A percentile compares a stretch with the other conserved stretches of the same genome.
phyloP scores from a whole-genome alignment of 2,113 vertebrate genomes.

The Nematolebias whitei region DNA sequence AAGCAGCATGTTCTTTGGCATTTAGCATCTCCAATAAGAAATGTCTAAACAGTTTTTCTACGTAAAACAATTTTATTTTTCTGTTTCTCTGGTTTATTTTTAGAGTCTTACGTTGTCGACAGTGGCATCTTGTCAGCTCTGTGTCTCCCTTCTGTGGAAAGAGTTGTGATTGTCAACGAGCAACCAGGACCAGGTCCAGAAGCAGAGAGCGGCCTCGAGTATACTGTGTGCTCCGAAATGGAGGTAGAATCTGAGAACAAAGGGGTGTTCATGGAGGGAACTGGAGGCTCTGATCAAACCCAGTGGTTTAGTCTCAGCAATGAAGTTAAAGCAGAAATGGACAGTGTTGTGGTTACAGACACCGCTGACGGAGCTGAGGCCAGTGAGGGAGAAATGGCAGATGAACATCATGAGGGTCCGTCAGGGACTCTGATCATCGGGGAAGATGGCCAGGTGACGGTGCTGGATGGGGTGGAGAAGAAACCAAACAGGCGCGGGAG shows the following conservation, averaged over 20 bases:
- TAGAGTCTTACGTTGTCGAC: conserved; percentile 66
- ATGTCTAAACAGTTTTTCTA: not conserved
- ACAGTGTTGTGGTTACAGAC: conserved; percentile 22
- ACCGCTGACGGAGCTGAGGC: conserved; percentile 5
- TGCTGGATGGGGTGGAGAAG: conserved; percentile 47
- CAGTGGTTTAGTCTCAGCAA: conserved; percentile 51
- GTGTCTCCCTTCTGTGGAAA: conserved; percentile 70
- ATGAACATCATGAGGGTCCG: conserved; percentile 11
- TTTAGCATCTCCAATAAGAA: not conserved
- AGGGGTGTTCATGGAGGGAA: conserved; percentile 41
- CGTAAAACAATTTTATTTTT: not conserved
- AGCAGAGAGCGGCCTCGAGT: conserved; percentile 50
- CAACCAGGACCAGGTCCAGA: conserved; percentile 35
- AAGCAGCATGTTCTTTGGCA: not conserved
- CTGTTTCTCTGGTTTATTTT: not conserved
- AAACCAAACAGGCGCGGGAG: conserved; percentile 48
- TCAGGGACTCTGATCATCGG: conserved; percentile 63
- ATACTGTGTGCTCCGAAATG: conserved; percentile 72
- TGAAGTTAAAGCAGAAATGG: conserved; percentile 59
- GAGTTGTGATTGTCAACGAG: conserved; percentile 65
- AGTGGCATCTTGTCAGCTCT: conserved; percentile 70
- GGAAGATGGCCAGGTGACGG: conserved; percentile 64
- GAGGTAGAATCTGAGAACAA: conserved; percentile 71
- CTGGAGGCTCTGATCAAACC: conserved; percentile 14
- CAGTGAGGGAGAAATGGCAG: conserved; percentile 28